Evolutionary conservation across 2,113 vertebrate species (phyloP).

Genomic region (Hyperopisus bebe): DNA sequence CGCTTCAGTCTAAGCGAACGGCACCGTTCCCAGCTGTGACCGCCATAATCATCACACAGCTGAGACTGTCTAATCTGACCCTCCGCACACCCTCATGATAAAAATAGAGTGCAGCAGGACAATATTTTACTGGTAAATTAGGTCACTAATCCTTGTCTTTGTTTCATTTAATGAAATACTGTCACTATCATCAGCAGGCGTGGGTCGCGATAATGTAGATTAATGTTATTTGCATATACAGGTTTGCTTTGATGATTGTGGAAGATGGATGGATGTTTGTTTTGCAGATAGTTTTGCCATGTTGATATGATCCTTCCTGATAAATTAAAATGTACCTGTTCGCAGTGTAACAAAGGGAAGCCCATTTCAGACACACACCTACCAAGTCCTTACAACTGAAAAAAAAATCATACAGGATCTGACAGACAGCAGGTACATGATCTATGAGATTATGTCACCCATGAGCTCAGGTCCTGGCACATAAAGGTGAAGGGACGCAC

Average conservation of each 20-base stretch:
- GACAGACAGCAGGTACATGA: not conserved
- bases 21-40: not conserved
- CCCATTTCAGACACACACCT: not conserved
- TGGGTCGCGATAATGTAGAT: not conserved
- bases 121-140: conserved; percentile 15
- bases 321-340: not conserved
- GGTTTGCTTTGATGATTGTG: not conserved
- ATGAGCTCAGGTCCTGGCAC: not conserved
- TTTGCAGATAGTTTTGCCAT: not conserved
- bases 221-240: not conserved
- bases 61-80: conserved; percentile 15
- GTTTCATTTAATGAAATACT: not conserved
- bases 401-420: not conserved
- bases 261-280: not conserved
- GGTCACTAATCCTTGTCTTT: conserved; percentile 7
- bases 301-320: not conserved
- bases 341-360: not conserved
- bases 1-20: not conserved
- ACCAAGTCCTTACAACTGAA: not conserved
- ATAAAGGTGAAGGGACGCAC: not conserved
- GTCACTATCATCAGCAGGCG: not conserved
- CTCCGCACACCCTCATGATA: conserved; percentile 10
- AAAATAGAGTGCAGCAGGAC: conserved; percentile 20
- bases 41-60: conserved; percentile 1
- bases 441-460: not conserved